phyloP scores from a whole-genome alignment of 1,140 invertebrate species.

The Drosophila carrolli region DNA sequence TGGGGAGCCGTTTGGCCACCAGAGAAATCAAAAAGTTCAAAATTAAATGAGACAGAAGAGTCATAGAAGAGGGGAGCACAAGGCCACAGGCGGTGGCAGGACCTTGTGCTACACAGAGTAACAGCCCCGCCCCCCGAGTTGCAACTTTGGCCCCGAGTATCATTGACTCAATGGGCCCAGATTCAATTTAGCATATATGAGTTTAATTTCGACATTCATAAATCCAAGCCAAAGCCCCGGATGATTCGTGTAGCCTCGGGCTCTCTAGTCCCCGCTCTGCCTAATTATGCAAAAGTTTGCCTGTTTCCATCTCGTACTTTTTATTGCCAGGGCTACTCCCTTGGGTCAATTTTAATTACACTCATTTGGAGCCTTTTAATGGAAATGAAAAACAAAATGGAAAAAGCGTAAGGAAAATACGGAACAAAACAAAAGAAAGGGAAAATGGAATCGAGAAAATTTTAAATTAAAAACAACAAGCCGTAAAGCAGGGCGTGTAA shows the following conservation, averaged over 20 bases:
- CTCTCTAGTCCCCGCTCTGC: slow-evolving; percentile 5
- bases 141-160: slow-evolving; percentile 44
- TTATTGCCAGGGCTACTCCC: slow-evolving; percentile 53
- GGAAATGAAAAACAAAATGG: slow-evolving; percentile 49
- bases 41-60: slow-evolving; percentile 63
- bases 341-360: slow-evolving; percentile 83
- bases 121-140: neutral
- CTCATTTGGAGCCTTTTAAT: slow-evolving; percentile 71
- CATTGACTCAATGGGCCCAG: slow-evolving; percentile 50
- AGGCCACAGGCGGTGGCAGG: slow-evolving; percentile 21
- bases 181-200: slow-evolving; percentile 71
- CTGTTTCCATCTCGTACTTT: slow-evolving; percentile 31
- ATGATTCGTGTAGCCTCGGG: slow-evolving; percentile 49
- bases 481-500: slow-evolving; percentile 68
- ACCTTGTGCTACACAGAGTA: slow-evolving; percentile 17
- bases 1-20: slow-evolving; percentile 44
- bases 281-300: slow-evolving; percentile 68
- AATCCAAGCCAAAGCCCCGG: slow-evolving; percentile 39
- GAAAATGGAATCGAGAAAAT: slow-evolving; percentile 41
- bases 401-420: slow-evolving; percentile 6
- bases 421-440: slow-evolving; percentile 11
- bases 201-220: slow-evolving; percentile 52
- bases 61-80: slow-evolving; percentile 1
- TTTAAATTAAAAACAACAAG: slow-evolving; percentile 65
- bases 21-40: slow-evolving; percentile 78